A percentile compares a stretch with the other conserved stretches of the same genome.
These are phyloP conservation scores for Megalops cyprinoides DNA, from an alignment of 2,797 vertebrate species.

Conservation along the genomic window DNA sequence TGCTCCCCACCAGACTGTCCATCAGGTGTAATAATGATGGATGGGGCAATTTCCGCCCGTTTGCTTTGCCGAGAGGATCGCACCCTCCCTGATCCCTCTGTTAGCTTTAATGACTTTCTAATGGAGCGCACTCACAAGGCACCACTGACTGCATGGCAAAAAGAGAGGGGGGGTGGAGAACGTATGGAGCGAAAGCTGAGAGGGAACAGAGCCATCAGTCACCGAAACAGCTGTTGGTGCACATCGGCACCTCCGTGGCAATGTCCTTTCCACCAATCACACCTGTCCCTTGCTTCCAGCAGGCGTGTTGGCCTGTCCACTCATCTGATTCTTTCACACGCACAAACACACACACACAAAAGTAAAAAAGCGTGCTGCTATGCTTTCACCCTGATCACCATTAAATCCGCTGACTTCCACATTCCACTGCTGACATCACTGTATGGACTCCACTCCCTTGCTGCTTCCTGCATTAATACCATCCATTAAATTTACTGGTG, in stretches of 20 bases:
- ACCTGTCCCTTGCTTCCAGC: slow-evolving; percentile 40
- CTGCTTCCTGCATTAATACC: slow-evolving; percentile 15
- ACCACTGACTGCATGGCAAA: slow-evolving; percentile 54
- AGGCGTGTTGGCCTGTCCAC: slow-evolving; percentile 33
- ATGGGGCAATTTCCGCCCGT: slow-evolving; percentile 77
- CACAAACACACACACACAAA: neutral
- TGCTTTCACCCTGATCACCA: neutral
- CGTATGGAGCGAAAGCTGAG: slow-evolving; percentile 36
- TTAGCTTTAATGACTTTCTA: slow-evolving; percentile 78
- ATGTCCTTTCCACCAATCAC: slow-evolving; percentile 49
- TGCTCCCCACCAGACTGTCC: slow-evolving; percentile 62
- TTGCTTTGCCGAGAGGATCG: slow-evolving; percentile 68
- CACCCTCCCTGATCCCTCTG: slow-evolving; percentile 68
- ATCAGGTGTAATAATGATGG: slow-evolving; percentile 79
- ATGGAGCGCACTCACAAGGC: slow-evolving; percentile 72
- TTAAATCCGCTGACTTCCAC: slow-evolving; percentile 23
- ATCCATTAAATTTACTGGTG: slow-evolving; percentile 15
- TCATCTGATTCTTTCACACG: neutral
- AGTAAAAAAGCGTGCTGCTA: neutral
- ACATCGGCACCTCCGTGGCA: slow-evolving; percentile 57
- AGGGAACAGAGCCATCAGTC: slow-evolving; percentile 62
- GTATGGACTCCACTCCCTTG: neutral
- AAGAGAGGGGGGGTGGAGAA: slow-evolving; percentile 37
- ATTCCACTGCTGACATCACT: slow-evolving; percentile 7
- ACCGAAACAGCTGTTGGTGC: slow-evolving; percentile 68